Percentiles rank a stretch among this genome's conserved stretches.
These are phyloP conservation scores for Gymnosoma rotundatum DNA, from an alignment of 2,888 invertebrate genomes.

Conservation along the genomic window DNA sequence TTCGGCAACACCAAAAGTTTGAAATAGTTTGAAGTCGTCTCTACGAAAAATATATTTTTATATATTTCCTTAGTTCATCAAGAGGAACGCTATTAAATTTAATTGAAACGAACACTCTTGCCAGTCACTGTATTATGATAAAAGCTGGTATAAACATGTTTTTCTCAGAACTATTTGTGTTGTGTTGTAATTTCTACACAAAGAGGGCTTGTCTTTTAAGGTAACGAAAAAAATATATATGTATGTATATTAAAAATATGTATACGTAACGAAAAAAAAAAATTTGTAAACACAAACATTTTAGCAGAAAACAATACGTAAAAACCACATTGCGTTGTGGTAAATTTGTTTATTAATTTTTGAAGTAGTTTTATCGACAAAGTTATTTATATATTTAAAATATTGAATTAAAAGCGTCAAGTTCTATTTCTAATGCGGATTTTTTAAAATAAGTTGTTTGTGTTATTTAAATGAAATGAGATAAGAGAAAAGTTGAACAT, in stretches of 20 bases:
- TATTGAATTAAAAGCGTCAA: not conserved
- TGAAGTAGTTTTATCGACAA: not conserved
- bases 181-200: not conserved
- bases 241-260: not conserved
- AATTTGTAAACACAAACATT: too few species aligned
- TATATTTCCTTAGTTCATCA: too few species aligned
- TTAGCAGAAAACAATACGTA: not conserved
- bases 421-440: conserved; percentile 11
- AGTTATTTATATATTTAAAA: not conserved
- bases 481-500: conserved; percentile 3
- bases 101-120: not conserved
- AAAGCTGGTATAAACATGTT: not conserved
- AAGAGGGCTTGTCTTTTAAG: conserved; percentile 26
- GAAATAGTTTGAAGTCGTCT: too few species aligned
- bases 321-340: not conserved
- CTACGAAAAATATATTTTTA: too few species aligned
- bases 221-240: not conserved
- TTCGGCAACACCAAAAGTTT: too few species aligned
- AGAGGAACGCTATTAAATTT: too few species aligned
- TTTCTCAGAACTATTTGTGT: not conserved
- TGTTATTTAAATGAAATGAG: not conserved
- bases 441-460: not conserved
- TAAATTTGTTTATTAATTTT: conserved; percentile 8
- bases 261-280: not conserved
- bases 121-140: not conserved